Conservation (phyloP, 1,140 invertebrate species). For the Laupala kohalensis region DNA sequence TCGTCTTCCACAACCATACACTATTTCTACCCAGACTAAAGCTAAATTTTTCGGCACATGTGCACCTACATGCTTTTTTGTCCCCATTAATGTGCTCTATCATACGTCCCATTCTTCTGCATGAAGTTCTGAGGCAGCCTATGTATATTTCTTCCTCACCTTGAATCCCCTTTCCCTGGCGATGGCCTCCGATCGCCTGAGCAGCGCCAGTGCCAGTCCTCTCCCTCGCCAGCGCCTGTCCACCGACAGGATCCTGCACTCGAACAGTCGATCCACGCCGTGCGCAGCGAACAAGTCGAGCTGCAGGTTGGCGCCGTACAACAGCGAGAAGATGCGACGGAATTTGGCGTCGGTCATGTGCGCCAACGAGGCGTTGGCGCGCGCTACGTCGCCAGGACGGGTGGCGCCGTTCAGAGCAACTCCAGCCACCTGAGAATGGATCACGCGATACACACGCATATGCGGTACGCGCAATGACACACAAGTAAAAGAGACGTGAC, state of each 20-base stretch:
- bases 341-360: conserved; percentile 43
- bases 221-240: conserved; percentile 49
- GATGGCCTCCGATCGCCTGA: conserved; percentile 45
- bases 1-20: too few relatives aligned
- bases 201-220: conserved; percentile 55
- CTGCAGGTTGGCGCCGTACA: conserved; percentile 46
- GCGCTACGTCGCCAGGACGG: conserved; percentile 39
- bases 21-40: too few relatives aligned
- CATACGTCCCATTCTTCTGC: too few relatives aligned
- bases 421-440: conserved; percentile 41
- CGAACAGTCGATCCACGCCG: conserved; percentile 56
- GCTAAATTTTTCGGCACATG: too few relatives aligned
- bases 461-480: background rate
- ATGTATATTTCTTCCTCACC: too few relatives aligned
- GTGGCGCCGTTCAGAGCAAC: conserved; percentile 49
- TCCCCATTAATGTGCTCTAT: too few relatives aligned
- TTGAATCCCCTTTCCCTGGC: conserved; percentile 52
- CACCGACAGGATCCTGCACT: conserved; percentile 65
- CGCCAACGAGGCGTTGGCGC: conserved; percentile 39
- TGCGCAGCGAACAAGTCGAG: conserved; percentile 47
- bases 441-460: background rate
- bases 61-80: too few relatives aligned
- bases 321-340: conserved; percentile 47
- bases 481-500: too few relatives aligned
- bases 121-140: too few relatives aligned